Base-by-base conservation (phyloP, 2,113 vertebrate species). In the Gopherus evgoodei region DNA sequence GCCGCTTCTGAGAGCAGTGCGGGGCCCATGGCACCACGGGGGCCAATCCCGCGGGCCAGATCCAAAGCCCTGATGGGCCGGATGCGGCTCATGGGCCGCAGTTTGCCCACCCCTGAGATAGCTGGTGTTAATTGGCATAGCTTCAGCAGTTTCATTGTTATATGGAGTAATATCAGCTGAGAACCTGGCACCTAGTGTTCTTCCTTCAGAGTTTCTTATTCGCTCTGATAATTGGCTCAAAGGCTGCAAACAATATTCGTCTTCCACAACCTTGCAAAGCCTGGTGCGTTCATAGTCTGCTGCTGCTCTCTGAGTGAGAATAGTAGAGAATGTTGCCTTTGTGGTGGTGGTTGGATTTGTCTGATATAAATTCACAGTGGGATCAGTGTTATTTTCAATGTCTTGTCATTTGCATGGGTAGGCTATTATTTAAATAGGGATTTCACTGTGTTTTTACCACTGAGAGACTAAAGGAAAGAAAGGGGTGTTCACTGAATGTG, bases 221-320 rank as follows among this genome's bases (percentile, higher is more conserved):
- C 22, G 29, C 76, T 24, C 44, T 87, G 11, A 84, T 91, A 44
- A 90, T 35, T 86, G 88, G 82, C 85, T 90, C 42, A 54, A 94
- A 89, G 69, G 38, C 53, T 87, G 59, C 86, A 81, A 80, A 56
- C 29, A 88, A 25, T 56, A 29, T 31, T 29, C 82, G 54, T 89
- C 49, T 95, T 95, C 84, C 87, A 35, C 9, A 31, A 79, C 5
- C 16, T 12, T 94, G 52, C 56, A 93, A 29, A 90, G 95, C 50
- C 50, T 65, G 62, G 44, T 78, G 62, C 93, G 90, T 94, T 89
- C 49, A 87, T 69, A 84, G 52, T 93, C 75, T 94, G 93, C 72
- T 84, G 6, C 72, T 85, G 91, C 92, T 93, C 86, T 87, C 94
- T 72, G 44, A 95, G 56, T 88, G 86, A 88, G 29, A 85, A 25